Evolutionary conservation across 2,888 invertebrate species (phyloP).

Genomic region (Torymus aiolomorphi): DNA sequence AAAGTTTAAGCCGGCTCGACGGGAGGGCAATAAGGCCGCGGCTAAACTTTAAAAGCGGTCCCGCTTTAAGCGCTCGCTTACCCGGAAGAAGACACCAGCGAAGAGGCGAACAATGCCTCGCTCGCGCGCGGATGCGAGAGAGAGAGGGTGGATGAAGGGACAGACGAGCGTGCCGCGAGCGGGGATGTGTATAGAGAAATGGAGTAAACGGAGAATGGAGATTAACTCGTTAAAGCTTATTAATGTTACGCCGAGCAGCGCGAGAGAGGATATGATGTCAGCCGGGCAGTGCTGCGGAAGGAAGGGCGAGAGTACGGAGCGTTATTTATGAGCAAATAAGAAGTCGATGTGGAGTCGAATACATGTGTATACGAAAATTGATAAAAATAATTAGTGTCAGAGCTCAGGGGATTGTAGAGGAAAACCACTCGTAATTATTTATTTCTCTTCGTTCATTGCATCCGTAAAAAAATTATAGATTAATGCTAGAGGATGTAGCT

Average conservation of each 20-base stretch:
- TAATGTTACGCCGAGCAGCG: slow-evolving; percentile 24
- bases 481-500: too few species aligned
- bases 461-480: too few species aligned
- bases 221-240: slow-evolving; percentile 53
- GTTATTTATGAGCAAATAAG: slow-evolving; percentile 20
- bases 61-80: slow-evolving; percentile 50
- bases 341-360: too few species aligned
- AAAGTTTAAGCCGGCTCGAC: slow-evolving; percentile 64
- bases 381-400: too few species aligned
- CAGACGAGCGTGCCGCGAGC: background rate
- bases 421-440: too few species aligned
- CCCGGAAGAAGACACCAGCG: background rate
- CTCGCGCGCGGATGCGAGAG: background rate
- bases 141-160: background rate
- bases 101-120: background rate
- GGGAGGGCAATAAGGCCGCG: slow-evolving; percentile 55
- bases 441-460: too few species aligned
- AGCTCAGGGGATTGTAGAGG: too few species aligned
- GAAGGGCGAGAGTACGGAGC: background rate
- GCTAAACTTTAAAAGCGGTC: slow-evolving; percentile 49
- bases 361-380: too few species aligned
- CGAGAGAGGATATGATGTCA: too few species aligned
- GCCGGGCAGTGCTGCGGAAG: background rate
- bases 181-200: slow-evolving; percentile 1
- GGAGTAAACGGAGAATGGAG: slow-evolving; percentile 36